Conservation (phyloP, 2,797 vertebrate species). For the Sebastiscus tertius region DNA sequence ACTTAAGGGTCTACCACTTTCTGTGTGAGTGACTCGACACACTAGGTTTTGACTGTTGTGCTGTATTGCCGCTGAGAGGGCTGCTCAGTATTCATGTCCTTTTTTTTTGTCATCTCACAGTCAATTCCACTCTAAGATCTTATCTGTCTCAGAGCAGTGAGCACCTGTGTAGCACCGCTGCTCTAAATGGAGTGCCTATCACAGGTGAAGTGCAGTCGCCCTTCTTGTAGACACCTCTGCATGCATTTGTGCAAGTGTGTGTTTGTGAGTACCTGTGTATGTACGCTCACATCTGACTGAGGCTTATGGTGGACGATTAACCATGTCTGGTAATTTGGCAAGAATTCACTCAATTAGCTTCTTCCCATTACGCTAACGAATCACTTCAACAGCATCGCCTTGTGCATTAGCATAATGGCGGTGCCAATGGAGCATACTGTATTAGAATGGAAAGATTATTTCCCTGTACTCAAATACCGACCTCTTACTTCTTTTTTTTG, state of each 20-base stretch:
- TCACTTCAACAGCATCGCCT: constrained; percentile 65
- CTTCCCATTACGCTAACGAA: constrained; percentile 70
- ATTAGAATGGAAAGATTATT: constrained; percentile 51
- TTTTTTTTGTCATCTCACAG: constrained; percentile 33
- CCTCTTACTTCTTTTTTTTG: background rate
- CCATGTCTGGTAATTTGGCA: constrained; percentile 62
- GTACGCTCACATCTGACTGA: constrained; percentile 38
- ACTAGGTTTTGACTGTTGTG: constrained; percentile 1
- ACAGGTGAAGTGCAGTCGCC: constrained; percentile 24
- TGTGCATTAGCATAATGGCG: constrained; percentile 70
- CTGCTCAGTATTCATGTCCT: constrained; percentile 54
- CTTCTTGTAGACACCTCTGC: constrained; percentile 7
- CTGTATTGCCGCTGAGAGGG: constrained; percentile 11
- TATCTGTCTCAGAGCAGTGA: constrained; percentile 48
- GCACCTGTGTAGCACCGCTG: constrained; percentile 31
- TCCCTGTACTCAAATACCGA: constrained; percentile 25
- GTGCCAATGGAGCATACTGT: constrained; percentile 60
- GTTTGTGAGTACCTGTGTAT: background rate
- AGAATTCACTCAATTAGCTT: constrained; percentile 75
- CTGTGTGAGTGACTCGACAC: constrained; percentile 13
- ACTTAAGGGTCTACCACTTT: background rate
- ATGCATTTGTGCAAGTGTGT: constrained; percentile 1
- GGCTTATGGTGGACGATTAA: constrained; percentile 55
- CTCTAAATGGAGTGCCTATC: constrained; percentile 47
- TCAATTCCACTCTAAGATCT: constrained; percentile 48